Conservation (phyloP, 2,797 vertebrate genomes). For the Thunnus albacares region DNA sequence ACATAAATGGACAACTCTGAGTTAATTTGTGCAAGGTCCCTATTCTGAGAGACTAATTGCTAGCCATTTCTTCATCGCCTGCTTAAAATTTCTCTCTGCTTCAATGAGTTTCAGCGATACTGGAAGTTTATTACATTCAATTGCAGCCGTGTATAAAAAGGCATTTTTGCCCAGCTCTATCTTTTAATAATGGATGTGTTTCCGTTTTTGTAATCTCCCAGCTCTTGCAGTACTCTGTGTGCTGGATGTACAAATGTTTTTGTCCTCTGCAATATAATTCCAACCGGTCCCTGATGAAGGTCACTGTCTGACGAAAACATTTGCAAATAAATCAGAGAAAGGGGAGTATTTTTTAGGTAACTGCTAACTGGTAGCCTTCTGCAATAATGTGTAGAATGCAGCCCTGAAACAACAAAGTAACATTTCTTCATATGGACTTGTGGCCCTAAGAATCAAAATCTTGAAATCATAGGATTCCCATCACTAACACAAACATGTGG, state of each 20-base stretch:
- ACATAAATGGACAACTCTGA: too few species aligned
- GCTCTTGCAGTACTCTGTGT: not conserved
- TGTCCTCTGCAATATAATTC: not conserved
- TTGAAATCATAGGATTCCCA: not conserved
- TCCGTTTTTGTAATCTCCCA: not conserved
- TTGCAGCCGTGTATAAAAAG: too few species aligned
- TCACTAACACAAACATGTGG: not conserved
- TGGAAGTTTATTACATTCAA: too few species aligned
- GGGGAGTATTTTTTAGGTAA: not conserved
- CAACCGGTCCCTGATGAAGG: not conserved
- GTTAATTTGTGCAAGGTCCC: too few species aligned
- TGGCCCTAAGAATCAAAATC: not conserved
- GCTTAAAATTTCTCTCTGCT: too few species aligned
- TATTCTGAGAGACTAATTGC: too few species aligned
- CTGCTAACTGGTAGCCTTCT: not conserved
- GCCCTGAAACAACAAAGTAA: not conserved
- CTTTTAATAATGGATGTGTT: not conserved
- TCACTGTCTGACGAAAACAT: not conserved
- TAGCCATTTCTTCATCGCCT: too few species aligned
- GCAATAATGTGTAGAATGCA: not conserved
- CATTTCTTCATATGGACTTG: not conserved
- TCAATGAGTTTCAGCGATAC: too few species aligned
- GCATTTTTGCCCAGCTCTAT: too few species aligned
- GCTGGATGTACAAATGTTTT: not conserved
- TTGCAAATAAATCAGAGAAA: constrained; percentile 8